A percentile compares a stretch with the other conserved stretches of the same genome.
Evolutionary conservation across 2,113 vertebrate genomes (phyloP).

Genomic region (Hiodon alosoides): DNA sequence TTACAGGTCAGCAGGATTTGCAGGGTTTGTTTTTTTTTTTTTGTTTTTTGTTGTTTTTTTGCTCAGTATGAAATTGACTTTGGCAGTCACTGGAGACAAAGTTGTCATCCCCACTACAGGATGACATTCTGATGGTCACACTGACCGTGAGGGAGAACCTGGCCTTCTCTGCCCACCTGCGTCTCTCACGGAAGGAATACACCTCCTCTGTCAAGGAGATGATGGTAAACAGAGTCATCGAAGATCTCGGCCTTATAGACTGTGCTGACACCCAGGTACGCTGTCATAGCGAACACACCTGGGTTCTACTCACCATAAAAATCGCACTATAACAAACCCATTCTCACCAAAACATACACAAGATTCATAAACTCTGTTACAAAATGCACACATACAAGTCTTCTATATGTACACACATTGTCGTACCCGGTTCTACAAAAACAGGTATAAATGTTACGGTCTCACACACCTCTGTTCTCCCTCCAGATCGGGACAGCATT

Average conservation of each 20-base stretch:
- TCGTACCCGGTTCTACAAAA: background rate
- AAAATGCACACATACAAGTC: too few relatives aligned
- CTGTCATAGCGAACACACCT: background rate
- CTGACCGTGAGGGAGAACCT: slow-evolving; percentile 66
- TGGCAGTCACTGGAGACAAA: too few relatives aligned
- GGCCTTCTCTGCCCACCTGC: slow-evolving; percentile 65
- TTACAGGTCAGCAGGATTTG: too few relatives aligned
- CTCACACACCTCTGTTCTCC: background rate
- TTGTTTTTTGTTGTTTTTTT: background rate
- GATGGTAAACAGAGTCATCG: slow-evolving; percentile 54
- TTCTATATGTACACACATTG: background rate
- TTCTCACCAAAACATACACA: background rate
- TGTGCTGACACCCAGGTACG: slow-evolving; percentile 65
- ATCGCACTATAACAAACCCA: background rate
- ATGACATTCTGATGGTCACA: slow-evolving; percentile 70
- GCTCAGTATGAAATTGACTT: background rate
- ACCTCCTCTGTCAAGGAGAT: slow-evolving; percentile 48
- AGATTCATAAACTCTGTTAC: too few relatives aligned
- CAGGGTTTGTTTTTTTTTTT: too few relatives aligned
- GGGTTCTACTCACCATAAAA: background rate
- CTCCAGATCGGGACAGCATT: slow-evolving; percentile 68
- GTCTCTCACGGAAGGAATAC: slow-evolving; percentile 46
- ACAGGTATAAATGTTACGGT: background rate
- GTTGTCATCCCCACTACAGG: slow-evolving; percentile 38
- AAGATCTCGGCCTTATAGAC: slow-evolving; percentile 63